A percentile compares a stretch with the other conserved stretches of the same genome.
These are phyloP conservation scores for Drosophila cardini DNA, from an alignment of 1,140 invertebrate genomes.

Conservation along the genomic window DNA sequence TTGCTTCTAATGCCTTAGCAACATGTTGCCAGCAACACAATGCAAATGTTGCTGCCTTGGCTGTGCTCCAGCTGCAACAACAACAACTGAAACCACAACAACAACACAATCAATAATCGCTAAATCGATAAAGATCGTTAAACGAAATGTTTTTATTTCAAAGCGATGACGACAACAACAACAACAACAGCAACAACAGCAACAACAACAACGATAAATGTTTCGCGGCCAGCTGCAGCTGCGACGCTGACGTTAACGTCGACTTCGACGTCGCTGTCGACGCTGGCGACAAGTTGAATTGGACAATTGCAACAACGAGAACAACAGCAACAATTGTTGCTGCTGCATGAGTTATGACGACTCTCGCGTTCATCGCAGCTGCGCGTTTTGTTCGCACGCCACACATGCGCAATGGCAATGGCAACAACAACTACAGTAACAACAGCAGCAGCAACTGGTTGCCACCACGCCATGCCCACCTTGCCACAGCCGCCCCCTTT, in stretches of 20 bases:
- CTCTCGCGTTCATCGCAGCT: constrained; percentile 34
- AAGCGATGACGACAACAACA: constrained; percentile 43
- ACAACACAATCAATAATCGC: constrained; percentile 81
- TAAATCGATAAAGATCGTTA: constrained; percentile 82
- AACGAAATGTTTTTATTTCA: constrained; percentile 82
- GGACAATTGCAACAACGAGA: constrained; percentile 50
- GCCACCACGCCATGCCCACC: constrained; percentile 28
- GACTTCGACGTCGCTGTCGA: constrained; percentile 13
- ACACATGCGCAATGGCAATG: constrained; percentile 77
- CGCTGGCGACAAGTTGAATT: constrained; percentile 37
- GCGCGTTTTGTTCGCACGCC: constrained; percentile 67
- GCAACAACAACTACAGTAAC: constrained; percentile 60
- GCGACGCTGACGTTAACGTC: constrained; percentile 27
- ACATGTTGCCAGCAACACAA: constrained; percentile 33
- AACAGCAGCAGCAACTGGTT: constrained; percentile 45
- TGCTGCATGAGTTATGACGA: constrained; percentile 54
- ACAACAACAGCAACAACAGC: constrained; percentile 3
- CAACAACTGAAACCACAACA: constrained; percentile 31
- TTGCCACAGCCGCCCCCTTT: constrained; percentile 13
- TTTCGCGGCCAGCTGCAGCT: constrained; percentile 39
- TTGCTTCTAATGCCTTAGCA: constrained; percentile 24
- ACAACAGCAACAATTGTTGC: neutral
- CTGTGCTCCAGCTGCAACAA: constrained; percentile 43
- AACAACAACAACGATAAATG: constrained; percentile 23
- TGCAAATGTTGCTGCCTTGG: constrained; percentile 37